phyloP scores from a whole-genome alignment of 35 echinoderm and acorn worm species.

The Nesometra sesokonis region DNA sequence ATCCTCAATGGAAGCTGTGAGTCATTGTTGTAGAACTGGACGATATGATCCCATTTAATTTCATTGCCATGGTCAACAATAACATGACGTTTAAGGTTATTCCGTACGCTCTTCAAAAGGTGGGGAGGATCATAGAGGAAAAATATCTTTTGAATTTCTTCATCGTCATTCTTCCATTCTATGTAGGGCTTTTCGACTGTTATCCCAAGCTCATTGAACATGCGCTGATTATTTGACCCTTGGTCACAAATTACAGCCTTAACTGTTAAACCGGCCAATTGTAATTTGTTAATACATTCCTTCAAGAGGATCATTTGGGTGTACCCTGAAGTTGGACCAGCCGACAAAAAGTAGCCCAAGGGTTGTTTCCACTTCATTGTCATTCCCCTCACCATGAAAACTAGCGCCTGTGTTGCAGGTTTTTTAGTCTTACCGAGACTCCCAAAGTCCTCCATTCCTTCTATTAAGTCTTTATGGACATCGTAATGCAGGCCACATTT shows the following conservation, averaged over 20 bases:
- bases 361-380: constrained; percentile 5
- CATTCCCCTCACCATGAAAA: constrained; percentile 1
- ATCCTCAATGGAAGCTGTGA: not conserved
- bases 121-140: constrained; percentile 9
- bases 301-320: not conserved
- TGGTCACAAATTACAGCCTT: constrained; percentile 31
- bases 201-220: constrained; percentile 5
- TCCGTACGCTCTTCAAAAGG: not conserved
- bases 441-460: constrained; percentile 12
- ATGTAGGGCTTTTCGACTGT: not conserved
- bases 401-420: constrained; percentile 1
- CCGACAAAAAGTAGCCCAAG: constrained; percentile 19
- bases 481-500: constrained; percentile 16
- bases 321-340: not conserved
- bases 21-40: not conserved
- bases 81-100: not conserved
- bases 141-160: not conserved
- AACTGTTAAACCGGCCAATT: not conserved
- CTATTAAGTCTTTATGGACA: constrained; percentile 3
- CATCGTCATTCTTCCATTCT: not conserved
- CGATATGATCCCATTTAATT: constrained; percentile 7
- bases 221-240: constrained; percentile 12
- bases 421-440: constrained; percentile 9
- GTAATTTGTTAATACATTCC: constrained; percentile 6
- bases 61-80: not conserved